Percentiles rank a stretch among this genome's conserved stretches.
These are phyloP conservation scores for Lycaena phlaeas DNA, from an alignment of 2,888 invertebrate species.

Conservation along the genomic window DNA sequence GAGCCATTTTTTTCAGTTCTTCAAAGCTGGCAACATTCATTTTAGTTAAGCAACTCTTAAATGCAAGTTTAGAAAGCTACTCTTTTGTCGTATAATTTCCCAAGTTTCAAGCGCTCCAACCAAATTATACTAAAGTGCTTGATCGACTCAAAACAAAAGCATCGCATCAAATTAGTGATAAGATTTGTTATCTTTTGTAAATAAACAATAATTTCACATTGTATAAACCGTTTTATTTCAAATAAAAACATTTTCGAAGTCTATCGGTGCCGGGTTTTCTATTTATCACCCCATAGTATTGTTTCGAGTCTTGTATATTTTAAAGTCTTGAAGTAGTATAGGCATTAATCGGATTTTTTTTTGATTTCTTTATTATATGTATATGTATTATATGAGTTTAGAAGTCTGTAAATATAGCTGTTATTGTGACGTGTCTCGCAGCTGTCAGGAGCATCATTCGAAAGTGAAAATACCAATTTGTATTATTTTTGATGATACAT, in stretches of 20 bases:
- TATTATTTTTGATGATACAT: slow-evolving; percentile 41
- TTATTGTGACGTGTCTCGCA: slow-evolving; percentile 51
- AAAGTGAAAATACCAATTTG: slow-evolving; percentile 10
- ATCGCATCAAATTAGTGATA: neutral
- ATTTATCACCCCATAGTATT: slow-evolving; percentile 41
- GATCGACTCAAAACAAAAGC: neutral
- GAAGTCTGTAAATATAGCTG: slow-evolving; percentile 71
- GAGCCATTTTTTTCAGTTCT: too few relatives aligned
- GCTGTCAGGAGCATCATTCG: slow-evolving; percentile 21
- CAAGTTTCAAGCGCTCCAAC: too few relatives aligned
- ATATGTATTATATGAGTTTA: slow-evolving; percentile 66
- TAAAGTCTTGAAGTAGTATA: slow-evolving; percentile 70
- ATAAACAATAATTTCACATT: slow-evolving; percentile 40
- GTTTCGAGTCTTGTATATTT: slow-evolving; percentile 71
- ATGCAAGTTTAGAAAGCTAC: too few relatives aligned
- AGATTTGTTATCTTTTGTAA: neutral
- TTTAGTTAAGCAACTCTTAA: too few relatives aligned
- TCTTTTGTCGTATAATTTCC: too few relatives aligned
- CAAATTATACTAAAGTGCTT: neutral
- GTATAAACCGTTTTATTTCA: slow-evolving; percentile 42
- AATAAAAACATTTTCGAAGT: neutral
- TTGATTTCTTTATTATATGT: slow-evolving; percentile 69
- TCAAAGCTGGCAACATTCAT: too few relatives aligned
- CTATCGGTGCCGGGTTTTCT: slow-evolving; percentile 7
- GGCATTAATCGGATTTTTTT: slow-evolving; percentile 70